Percentiles rank a stretch among this genome's conserved stretches.
Evolutionary conservation across 1,140 invertebrate species (phyloP).

Genomic region (Nasonia giraulti): DNA sequence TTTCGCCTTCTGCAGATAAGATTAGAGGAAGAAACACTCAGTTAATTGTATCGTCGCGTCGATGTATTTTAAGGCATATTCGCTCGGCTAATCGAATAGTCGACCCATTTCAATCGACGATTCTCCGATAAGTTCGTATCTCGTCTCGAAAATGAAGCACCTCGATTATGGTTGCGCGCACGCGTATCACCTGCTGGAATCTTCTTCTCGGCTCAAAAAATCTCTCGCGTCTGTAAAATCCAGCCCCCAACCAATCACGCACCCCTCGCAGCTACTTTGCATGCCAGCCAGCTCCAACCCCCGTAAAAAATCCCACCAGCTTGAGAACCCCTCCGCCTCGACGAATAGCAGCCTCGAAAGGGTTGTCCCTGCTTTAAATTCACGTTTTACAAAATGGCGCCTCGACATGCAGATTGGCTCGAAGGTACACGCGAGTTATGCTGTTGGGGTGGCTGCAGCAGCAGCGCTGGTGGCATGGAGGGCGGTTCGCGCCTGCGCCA

Average conservation of each 20-base stretch:
- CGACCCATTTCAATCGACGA: no score
- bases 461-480: conserved; percentile 58
- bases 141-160: not conserved
- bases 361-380: conserved; percentile 63
- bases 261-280: conserved; percentile 4
- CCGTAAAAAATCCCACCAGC: not conserved
- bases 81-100: no score
- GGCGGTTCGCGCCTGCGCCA: conserved; percentile 72
- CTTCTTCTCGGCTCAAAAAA: not conserved
- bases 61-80: no score
- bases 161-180: conserved; percentile 11
- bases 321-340: not conserved
- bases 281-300: not conserved
- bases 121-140: not conserved
- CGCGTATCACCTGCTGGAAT: not conserved
- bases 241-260: conserved; percentile 12
- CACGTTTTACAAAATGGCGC: conserved; percentile 68
- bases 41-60: no score
- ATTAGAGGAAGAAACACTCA: no score
- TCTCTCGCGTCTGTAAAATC: not conserved
- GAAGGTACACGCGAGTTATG: conserved; percentile 61
- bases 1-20: no score
- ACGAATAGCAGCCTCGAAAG: conserved; percentile 20
- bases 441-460: conserved; percentile 61
- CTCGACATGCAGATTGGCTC: conserved; percentile 72